Percentiles rank a stretch among this genome's conserved stretches.
These are phyloP conservation scores for Corvus hawaiiensis DNA, from an alignment of 2,113 vertebrate genomes.

Conservation along the genomic window DNA sequence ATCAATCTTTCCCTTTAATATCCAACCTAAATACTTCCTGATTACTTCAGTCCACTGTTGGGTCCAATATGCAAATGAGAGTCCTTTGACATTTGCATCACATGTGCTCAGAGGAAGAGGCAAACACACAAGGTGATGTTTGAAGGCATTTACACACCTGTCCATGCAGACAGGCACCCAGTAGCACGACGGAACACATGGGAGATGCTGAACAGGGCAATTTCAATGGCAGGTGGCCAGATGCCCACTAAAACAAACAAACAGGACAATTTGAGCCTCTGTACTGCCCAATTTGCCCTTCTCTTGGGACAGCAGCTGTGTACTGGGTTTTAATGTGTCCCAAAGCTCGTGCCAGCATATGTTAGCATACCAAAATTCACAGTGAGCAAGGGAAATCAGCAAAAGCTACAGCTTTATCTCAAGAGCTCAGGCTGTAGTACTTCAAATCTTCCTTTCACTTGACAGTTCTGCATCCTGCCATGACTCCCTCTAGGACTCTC, in stretches of 20 bases:
- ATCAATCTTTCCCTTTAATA: not conserved
- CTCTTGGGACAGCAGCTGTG: not conserved
- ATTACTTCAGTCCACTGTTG: not conserved
- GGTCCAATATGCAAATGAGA: not conserved
- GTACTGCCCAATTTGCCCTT: not conserved
- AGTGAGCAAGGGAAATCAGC: not conserved
- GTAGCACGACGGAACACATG: not conserved
- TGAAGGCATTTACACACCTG: slow-evolving; percentile 4
- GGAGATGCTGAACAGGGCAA: not conserved
- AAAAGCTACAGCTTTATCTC: not conserved
- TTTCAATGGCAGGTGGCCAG: not conserved
- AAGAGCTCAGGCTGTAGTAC: not conserved
- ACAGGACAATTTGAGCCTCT: not conserved
- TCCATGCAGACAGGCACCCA: not conserved
- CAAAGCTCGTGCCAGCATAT: not conserved
- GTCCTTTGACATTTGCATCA: not conserved
- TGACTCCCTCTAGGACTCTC: not conserved
- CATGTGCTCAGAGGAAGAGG: not conserved
- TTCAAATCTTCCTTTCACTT: not conserved
- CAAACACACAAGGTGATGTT: not conserved
- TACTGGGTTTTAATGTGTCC: not conserved
- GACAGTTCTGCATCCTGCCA: not conserved
- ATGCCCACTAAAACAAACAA: not conserved
- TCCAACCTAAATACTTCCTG: not conserved
- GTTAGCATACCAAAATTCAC: not conserved